A percentile compares a stretch with the other conserved stretches of the same genome.
Evolutionary conservation across 2,888 invertebrate genomes (phyloP).

Genomic region (Amiota communis): DNA sequence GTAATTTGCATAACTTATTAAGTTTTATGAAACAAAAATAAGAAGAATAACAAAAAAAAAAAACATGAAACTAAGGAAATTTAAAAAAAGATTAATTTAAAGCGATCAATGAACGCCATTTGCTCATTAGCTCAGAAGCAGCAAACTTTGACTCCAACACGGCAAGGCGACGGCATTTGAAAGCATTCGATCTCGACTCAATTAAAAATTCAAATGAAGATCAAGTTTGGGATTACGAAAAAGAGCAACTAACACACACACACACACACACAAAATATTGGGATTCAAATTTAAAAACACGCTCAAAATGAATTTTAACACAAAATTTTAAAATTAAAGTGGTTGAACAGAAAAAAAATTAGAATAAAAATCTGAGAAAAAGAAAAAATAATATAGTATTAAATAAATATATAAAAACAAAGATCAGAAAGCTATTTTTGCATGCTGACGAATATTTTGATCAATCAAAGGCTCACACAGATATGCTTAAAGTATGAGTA

Average conservation of each 20-base stretch:
- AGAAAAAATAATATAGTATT: neutral
- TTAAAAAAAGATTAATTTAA: conserved; percentile 65
- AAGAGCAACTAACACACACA: too few relatives aligned
- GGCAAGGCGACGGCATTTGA: neutral
- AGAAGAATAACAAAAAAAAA: conserved; percentile 30
- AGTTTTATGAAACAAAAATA: conserved; percentile 55
- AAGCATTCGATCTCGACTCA: conserved; percentile 45
- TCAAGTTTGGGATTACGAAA: conserved; percentile 36
- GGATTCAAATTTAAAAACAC: neutral
- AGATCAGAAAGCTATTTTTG: conserved; percentile 58
- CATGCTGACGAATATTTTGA: conserved; percentile 46
- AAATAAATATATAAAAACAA: conserved; percentile 52
- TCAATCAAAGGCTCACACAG: conserved; percentile 13
- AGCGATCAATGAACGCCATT: conserved; percentile 66
- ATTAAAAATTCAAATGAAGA: conserved; percentile 66
- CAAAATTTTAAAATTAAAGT: neutral
- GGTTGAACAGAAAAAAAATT: neutral
- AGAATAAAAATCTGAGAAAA: conserved; percentile 2
- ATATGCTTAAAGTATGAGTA: neutral
- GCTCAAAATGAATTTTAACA: neutral
- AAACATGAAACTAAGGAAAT: conserved; percentile 49
- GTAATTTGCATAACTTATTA: conserved; percentile 62
- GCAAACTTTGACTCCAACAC: conserved; percentile 33
- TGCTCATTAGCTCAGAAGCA: conserved; percentile 56
- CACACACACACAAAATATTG: neutral